These are phyloP conservation scores for Lophura nycthemera DNA, from an alignment of 2,113 vertebrate genomes.

Conservation along the genomic window DNA sequence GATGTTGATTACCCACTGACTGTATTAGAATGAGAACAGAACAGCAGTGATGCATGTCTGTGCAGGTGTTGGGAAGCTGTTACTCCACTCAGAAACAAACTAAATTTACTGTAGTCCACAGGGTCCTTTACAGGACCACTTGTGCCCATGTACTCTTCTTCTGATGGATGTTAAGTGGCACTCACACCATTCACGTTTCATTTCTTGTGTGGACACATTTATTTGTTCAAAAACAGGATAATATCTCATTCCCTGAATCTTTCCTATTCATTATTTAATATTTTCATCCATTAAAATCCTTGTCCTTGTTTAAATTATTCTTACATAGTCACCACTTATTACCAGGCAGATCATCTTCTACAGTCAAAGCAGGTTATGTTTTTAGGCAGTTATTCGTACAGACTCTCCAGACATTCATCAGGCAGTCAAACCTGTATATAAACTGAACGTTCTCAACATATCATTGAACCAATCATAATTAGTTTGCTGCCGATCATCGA, in stretches of 20 bases:
- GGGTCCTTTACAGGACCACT: neutral
- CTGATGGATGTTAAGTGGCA: neutral
- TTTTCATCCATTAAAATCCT: neutral
- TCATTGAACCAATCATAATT: too few relatives aligned
- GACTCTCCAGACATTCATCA: too few relatives aligned
- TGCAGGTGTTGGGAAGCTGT: neutral
- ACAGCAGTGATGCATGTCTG: neutral
- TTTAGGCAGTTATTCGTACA: too few relatives aligned
- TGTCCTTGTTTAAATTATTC: neutral
- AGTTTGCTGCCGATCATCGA: too few relatives aligned
- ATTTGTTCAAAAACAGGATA: neutral
- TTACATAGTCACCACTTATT: neutral
- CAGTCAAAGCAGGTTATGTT: neutral
- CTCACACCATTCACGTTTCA: neutral
- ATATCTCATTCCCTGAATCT: neutral
- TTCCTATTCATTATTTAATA: neutral
- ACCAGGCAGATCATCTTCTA: too few relatives aligned
- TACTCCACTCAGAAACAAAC: neutral
- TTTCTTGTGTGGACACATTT: neutral
- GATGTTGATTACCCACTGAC: neutral
- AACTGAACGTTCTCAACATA: too few relatives aligned
- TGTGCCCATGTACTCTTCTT: neutral
- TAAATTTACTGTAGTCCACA: neutral
- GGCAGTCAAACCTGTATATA: too few relatives aligned
- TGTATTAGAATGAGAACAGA: constrained; percentile 3